Evolutionary conservation across 2,113 vertebrate species (phyloP).

Genomic region (Dendropsophus ebraccatus): DNA sequence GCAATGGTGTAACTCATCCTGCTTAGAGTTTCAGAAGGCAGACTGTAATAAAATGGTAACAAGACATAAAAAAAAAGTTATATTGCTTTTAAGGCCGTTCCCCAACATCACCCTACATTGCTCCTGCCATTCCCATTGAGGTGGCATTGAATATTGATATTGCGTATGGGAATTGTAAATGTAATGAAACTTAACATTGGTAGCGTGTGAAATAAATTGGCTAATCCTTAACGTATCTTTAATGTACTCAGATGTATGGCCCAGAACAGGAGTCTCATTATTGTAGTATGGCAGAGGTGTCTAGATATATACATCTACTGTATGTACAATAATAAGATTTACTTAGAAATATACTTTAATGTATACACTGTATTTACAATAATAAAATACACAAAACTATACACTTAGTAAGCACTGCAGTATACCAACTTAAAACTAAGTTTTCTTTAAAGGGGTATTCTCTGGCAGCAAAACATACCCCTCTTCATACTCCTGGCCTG

Average conservation of each 20-base stretch:
- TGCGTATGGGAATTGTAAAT: conserved; percentile 13
- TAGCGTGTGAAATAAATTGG: conserved; percentile 9
- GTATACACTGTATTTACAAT: too few relatives aligned
- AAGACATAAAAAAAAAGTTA: conserved; percentile 18
- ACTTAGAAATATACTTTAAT: too few relatives aligned
- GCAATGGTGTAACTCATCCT: conserved; percentile 59
- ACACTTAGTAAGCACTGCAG: too few relatives aligned
- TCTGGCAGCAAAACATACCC: too few relatives aligned
- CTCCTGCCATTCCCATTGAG: conserved; percentile 26
- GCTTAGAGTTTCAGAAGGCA: not conserved
- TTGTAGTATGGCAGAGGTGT: not conserved
- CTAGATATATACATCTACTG: not conserved
- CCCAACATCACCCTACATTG: not conserved
- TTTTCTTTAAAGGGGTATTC: too few relatives aligned
- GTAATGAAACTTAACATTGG: conserved; percentile 30
- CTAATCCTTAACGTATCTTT: not conserved
- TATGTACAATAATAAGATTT: too few relatives aligned
- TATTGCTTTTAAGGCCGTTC: not conserved
- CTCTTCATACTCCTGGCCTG: too few relatives aligned
- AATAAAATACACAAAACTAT: too few relatives aligned
- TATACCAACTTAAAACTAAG: too few relatives aligned
- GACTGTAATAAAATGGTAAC: conserved; percentile 11
- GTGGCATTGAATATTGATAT: conserved; percentile 35
- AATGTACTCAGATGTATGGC: not conserved
- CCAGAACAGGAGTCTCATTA: not conserved